These are phyloP conservation scores for Xanthorhoe spadicearia DNA, from an alignment of 2,888 invertebrate species.

Conservation along the genomic window DNA sequence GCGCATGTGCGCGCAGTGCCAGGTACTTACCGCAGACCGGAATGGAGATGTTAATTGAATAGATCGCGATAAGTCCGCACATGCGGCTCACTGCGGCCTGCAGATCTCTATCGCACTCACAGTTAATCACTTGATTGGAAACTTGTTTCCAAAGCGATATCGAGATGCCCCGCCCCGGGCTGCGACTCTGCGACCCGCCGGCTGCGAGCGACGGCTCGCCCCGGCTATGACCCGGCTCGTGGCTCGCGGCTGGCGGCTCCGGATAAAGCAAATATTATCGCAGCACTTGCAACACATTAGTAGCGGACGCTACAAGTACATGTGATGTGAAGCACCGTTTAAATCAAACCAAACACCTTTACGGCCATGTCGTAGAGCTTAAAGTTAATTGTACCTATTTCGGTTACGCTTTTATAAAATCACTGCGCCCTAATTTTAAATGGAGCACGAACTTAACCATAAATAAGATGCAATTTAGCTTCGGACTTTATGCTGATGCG, in stretches of 20 bases:
- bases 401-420: constrained; percentile 6
- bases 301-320: constrained; percentile 26
- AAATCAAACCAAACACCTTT: not conserved
- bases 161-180: not conserved
- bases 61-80: constrained; percentile 36
- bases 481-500: not conserved
- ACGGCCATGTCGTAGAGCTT: not conserved
- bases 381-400: not conserved
- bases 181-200: not conserved
- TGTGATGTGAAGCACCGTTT: constrained; percentile 18
- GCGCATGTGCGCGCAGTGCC: not conserved
- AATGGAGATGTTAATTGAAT: constrained; percentile 49
- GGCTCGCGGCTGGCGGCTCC: not conserved
- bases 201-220: not conserved
- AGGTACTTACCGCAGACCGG: not conserved
- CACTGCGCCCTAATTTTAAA: constrained; percentile 24
- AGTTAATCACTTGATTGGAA: constrained; percentile 14
- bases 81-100: not conserved
- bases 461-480: not conserved
- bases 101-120: constrained; percentile 22
- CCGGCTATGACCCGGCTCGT: not conserved
- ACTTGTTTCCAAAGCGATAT: constrained; percentile 2
- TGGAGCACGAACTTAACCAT: constrained; percentile 7
- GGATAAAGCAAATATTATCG: constrained; percentile 51
- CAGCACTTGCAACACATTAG: constrained; percentile 48